Evolutionary conservation across 2,797 vertebrate genomes (phyloP).

Genomic region (Anguilla marmorata): DNA sequence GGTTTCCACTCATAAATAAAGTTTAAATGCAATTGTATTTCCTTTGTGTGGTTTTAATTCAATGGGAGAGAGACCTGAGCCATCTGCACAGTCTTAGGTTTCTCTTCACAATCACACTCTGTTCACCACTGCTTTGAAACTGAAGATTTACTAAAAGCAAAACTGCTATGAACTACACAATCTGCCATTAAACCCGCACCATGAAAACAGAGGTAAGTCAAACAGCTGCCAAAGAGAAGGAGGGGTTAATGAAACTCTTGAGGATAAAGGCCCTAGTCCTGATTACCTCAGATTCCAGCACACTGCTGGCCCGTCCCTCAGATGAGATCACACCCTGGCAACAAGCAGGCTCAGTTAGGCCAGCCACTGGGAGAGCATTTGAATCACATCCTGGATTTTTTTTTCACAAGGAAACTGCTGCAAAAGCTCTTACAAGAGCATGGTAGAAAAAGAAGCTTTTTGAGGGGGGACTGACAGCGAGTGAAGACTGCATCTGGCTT

Average conservation of each 20-base stretch:
- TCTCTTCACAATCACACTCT: neutral
- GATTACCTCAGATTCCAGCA: neutral
- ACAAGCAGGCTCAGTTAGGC: neutral
- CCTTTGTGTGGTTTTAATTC: neutral
- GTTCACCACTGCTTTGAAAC: neutral
- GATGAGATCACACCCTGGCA: constrained; percentile 14
- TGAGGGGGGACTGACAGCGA: neutral
- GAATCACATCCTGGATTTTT: neutral
- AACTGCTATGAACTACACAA: neutral
- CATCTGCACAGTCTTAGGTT: neutral
- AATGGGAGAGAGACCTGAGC: neutral
- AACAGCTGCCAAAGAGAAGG: neutral
- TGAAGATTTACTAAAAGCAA: neutral
- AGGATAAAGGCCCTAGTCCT: neutral
- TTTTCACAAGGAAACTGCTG: neutral
- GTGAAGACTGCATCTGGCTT: neutral
- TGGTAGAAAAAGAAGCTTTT: neutral
- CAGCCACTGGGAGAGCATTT: constrained; percentile 3
- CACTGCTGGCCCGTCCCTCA: neutral
- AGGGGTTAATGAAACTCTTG: neutral
- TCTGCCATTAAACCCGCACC: neutral
- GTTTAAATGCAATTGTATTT: neutral
- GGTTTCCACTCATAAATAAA: neutral
- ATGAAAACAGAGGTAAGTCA: neutral
- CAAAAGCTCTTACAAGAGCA: neutral